phyloP scores from a whole-genome alignment of 2,113 vertebrate genomes.

The Telmatochromis sp. region DNA sequence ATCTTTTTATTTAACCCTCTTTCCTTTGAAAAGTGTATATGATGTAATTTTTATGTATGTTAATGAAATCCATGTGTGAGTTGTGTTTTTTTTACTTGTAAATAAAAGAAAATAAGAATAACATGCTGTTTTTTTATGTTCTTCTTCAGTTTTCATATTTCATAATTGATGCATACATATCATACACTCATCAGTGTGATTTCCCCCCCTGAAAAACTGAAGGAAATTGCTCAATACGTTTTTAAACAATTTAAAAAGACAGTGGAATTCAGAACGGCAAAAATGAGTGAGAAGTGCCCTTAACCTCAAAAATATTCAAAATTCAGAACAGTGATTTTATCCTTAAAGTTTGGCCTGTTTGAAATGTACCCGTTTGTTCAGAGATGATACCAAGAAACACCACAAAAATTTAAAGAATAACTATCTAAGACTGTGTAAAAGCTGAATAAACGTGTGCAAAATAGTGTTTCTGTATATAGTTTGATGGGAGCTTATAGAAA shows the following conservation, averaged over 20 bases:
- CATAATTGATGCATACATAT: fast-evolving
- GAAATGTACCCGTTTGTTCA: neutral
- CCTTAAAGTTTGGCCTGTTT: neutral
- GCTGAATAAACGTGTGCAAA: fast-evolving
- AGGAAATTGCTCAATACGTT: fast-evolving
- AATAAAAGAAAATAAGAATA: neutral
- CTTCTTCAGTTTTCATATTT: neutral
- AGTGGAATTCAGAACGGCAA: fast-evolving
- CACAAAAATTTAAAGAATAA: fast-evolving
- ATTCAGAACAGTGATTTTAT: neutral
- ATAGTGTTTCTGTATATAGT: fast-evolving
- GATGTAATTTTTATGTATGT: neutral
- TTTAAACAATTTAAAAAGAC: neutral
- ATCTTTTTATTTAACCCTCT: neutral
- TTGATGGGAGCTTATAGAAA: neutral
- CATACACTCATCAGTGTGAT: neutral
- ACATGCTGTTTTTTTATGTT: neutral
- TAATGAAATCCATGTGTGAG: fast-evolving
- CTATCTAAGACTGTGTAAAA: fast-evolving
- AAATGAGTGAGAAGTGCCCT: neutral
- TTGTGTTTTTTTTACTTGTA: neutral
- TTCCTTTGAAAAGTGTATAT: fast-evolving
- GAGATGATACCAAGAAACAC: neutral
- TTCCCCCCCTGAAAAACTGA: fast-evolving
- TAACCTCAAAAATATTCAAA: neutral